Evolutionary conservation across 2,888 invertebrate species (phyloP).

Genomic region (Nymphalis c-album): DNA sequence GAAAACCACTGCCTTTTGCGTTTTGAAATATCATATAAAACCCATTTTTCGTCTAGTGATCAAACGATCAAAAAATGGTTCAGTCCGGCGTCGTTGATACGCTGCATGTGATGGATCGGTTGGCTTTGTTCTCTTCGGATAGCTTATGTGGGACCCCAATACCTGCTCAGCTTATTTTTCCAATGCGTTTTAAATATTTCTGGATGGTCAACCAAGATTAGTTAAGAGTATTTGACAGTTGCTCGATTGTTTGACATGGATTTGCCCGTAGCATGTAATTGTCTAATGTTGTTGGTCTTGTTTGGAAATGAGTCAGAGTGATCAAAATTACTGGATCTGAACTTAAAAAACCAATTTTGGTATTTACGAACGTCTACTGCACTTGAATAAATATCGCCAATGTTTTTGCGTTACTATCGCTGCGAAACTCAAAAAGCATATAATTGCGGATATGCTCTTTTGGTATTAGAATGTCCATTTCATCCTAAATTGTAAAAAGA

Average conservation of each 20-base stretch:
- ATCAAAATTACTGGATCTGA: not conserved
- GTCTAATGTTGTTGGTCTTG: not conserved
- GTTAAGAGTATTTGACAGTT: no score
- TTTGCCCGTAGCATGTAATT: not conserved
- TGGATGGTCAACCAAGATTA: not conserved
- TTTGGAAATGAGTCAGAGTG: not conserved
- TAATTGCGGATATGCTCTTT: no score
- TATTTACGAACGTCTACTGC: no score
- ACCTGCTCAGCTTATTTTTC: not conserved
- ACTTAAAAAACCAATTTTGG: not conserved
- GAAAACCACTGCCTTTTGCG: not conserved
- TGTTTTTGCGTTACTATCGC: no score
- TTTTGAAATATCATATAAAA: no score
- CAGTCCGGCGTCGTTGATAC: no score
- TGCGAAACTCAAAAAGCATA: no score
- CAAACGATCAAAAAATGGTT: not conserved
- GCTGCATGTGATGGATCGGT: no score
- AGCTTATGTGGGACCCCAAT: not conserved
- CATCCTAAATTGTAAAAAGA: no score
- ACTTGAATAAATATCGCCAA: no score
- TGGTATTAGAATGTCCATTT: no score
- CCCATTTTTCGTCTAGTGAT: no score
- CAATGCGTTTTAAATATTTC: not conserved
- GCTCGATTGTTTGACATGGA: not conserved
- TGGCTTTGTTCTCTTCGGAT: not conserved